These are phyloP conservation scores for Bagarius yarrelli DNA, from an alignment of 2,113 vertebrate species.

Conservation along the genomic window DNA sequence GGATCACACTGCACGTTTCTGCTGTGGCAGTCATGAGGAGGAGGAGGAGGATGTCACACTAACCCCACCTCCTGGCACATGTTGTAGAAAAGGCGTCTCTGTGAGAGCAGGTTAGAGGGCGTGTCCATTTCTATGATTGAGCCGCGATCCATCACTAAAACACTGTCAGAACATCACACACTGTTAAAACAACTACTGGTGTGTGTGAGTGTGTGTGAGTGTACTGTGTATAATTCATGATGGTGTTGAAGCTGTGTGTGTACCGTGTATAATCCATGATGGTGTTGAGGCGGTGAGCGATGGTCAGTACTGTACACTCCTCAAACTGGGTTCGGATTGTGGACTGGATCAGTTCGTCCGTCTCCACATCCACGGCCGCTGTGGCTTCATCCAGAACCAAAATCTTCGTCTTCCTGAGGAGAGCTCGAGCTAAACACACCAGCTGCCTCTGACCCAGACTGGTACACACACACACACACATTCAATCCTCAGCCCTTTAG, in stretches of 20 bases:
- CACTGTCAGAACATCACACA: slow-evolving; percentile 60
- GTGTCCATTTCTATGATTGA: slow-evolving; percentile 77
- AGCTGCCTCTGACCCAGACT: slow-evolving; percentile 94
- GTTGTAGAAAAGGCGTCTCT: slow-evolving; percentile 77
- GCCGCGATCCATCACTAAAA: slow-evolving; percentile 83
- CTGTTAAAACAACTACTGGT: neutral
- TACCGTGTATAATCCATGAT: slow-evolving; percentile 76
- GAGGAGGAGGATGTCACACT: slow-evolving; percentile 56
- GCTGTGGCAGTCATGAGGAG: neutral
- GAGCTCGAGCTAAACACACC: slow-evolving; percentile 88
- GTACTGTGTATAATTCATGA: slow-evolving; percentile 81
- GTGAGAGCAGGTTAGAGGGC: slow-evolving; percentile 69
- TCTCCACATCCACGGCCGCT: slow-evolving; percentile 92
- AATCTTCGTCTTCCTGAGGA: slow-evolving; percentile 92
- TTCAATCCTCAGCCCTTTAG: no score
- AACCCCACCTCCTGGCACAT: slow-evolving; percentile 81
- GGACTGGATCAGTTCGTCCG: slow-evolving; percentile 90
- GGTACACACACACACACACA: slow-evolving; percentile 4
- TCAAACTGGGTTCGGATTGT: slow-evolving; percentile 87
- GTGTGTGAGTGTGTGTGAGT: neutral
- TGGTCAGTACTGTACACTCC: slow-evolving; percentile 79
- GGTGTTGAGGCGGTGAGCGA: slow-evolving; percentile 80
- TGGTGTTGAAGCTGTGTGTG: neutral
- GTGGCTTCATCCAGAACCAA: slow-evolving; percentile 94
- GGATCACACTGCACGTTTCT: neutral